Base-by-base conservation (phyloP, 2,888 invertebrate species). In the Ctenicera cuprea region DNA sequence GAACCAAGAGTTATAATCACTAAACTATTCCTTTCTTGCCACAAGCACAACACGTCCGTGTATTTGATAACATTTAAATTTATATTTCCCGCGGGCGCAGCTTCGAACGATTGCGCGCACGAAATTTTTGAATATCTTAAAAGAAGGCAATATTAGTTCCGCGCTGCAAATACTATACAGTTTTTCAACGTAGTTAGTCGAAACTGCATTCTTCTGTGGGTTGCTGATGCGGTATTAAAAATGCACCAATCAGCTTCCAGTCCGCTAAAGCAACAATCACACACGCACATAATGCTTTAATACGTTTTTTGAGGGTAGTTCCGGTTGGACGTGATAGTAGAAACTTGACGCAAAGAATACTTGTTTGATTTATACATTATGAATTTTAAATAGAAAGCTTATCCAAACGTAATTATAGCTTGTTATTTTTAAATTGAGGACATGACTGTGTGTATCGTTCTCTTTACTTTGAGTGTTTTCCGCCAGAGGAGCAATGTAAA, bases 401-500 rank as follows among this genome's bases (percentile, higher is more conserved):
- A 8, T 9, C 7, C 7, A 9, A 1, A 9, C 8, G 9, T 33
- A 9, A 5, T 33, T 3, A 3, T n/a, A 20, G 7, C 20, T 16
- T 16, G 1, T 18, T 30, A 54, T 26, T 30, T 45, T 52, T 33
- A 14, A 64, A 71, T 64, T 57, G 48, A 59, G 71, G 71, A 64
- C 71, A 71, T 43, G 64, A 33, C 64, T 57, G 61, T 61, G 74
- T 74, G 59, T 43, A 14, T 50, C 52, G 71, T 63, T 30, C 77
- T 76, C 61, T 66, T 37, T 82, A 81, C 81, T 88, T 86, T 80
- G 85, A 83, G 89, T 88, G 88, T 89, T 89, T 85, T 84, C 86
- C 87, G 86, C 87, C 84, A 91, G 91, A 88, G 90, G 91, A 89
- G 90, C 88, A 89, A 89, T 89, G 89, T 89, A 89, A 89, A 91